A percentile compares a stretch with the other conserved stretches of the same genome.
These are phyloP conservation scores for Dromius quadrimaculatus DNA, from an alignment of 2,888 invertebrate genomes.

Conservation along the genomic window DNA sequence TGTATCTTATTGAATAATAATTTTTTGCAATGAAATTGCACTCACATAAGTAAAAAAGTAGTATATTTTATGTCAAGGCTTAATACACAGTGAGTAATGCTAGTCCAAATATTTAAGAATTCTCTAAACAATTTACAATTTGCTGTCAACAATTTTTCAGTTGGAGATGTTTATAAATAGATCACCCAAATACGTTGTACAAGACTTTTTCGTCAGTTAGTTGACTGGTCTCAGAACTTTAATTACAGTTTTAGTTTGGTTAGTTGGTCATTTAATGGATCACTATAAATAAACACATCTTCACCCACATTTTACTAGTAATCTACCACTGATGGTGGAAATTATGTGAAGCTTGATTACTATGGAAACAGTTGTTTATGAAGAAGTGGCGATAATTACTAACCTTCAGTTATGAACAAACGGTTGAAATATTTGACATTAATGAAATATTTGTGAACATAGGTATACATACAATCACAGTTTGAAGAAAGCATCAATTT, in stretches of 20 bases:
- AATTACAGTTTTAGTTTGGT: not conserved
- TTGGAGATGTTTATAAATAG: not conserved
- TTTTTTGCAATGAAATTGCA: not conserved
- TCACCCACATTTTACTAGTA: no score
- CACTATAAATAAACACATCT: not conserved
- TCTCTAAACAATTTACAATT: conserved; percentile 1
- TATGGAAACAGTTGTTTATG: no score
- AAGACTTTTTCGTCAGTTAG: not conserved
- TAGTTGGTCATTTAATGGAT: not conserved
- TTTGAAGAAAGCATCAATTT: no score
- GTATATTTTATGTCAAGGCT: not conserved
- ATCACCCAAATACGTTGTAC: not conserved
- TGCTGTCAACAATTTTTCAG: not conserved
- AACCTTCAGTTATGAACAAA: no score
- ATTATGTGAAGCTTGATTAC: no score
- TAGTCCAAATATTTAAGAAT: conserved; percentile 2
- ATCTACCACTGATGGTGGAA: no score
- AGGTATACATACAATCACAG: no score
- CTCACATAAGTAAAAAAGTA: not conserved
- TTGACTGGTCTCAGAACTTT: not conserved
- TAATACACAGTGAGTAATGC: not conserved
- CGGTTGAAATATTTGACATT: no score
- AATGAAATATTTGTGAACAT: no score
- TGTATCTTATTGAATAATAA: no score
- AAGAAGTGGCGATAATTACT: no score